Evolutionary conservation across 1,140 invertebrate genomes (phyloP).

Genomic region (Episyrphus balteatus): DNA sequence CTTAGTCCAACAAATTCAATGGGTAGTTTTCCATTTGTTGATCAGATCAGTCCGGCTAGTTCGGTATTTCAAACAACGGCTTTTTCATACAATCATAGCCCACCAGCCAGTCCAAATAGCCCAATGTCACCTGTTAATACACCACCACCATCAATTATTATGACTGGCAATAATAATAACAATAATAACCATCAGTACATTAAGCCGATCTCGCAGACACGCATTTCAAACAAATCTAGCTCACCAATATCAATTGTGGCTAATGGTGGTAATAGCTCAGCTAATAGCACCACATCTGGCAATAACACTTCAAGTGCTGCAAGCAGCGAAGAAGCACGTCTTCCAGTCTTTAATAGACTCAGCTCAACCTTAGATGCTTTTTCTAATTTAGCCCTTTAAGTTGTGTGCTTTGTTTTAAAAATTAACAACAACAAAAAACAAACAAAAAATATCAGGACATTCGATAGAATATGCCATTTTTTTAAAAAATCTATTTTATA

Average conservation of each 20-base stretch:
- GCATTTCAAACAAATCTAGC: slow-evolving; percentile 25
- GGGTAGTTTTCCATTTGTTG: slow-evolving; percentile 57
- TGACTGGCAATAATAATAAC: slow-evolving; percentile 12
- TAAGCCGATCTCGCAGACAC: slow-evolving; percentile 20
- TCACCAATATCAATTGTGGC: slow-evolving; percentile 17
- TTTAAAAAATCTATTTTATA: no score
- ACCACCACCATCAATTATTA: slow-evolving; percentile 34
- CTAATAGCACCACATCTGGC: no score
- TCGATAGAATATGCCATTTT: no score
- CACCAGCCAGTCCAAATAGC: slow-evolving; percentile 29
- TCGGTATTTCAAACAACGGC: slow-evolving; percentile 2
- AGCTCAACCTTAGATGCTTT: slow-evolving; percentile 48
- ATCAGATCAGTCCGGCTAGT: slow-evolving; percentile 25
- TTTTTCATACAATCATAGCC: slow-evolving; percentile 20
- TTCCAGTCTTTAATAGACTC: slow-evolving; percentile 62
- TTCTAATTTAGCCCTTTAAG: slow-evolving; percentile 46
- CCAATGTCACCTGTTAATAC: slow-evolving; percentile 31
- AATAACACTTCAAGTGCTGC: slow-evolving; percentile 31
- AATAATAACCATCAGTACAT: slow-evolving; percentile 32
- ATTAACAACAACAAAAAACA: no score
- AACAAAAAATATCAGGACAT: no score
- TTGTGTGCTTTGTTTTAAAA: background rate
- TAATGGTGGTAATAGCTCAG: slow-evolving; percentile 18
- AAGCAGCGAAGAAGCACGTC: slow-evolving; percentile 39
- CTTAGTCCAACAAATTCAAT: slow-evolving; percentile 57